Evolutionary conservation across 2,888 invertebrate genomes (phyloP), one percentile per base, ranked within the genome.

Genomic region (Diplazon laetatorius): DNA sequence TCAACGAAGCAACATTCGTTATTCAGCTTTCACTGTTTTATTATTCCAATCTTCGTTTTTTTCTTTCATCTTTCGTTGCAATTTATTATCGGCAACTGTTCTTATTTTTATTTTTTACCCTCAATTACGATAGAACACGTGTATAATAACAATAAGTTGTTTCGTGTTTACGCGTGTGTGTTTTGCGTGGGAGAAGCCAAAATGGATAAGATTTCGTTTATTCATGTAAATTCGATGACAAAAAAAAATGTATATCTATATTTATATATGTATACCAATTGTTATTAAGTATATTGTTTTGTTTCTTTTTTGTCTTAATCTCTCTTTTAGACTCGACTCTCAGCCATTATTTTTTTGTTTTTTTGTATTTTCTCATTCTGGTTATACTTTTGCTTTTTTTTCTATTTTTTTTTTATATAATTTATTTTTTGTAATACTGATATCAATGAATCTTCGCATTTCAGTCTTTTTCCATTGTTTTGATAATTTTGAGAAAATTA

Each of bases 241-340:
- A n/a, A n/a, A 76, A 78, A 81, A 80, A 82, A 69, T 85, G 78
- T 86, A 84, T 82, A 83, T 78, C 72, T 79, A 75, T 83, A 85
- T 85, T 84, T 81, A 88, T 86, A 88, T n/a, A n/a, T n/a, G n/a
- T n/a, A 87, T 86, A 87, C 86, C 86, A 87, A 88, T 86, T 83
- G 44, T 72, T 66, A 60, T 16, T 77, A 55, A 60, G 42, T 70
- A 59, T 69, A 18, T 59, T 50, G 60, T 57, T 30, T 16, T 60
- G 16, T n/a, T 44, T 42, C 22, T 48, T 46, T 22, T 63, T 59
- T 46, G 50, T 78, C 55, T 80, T 77, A 74, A 62, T 76, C 66
- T 62, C 37, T 72, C 60, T 14, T 37, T 35, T 25, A 42, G 57
- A 16, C 42, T 57, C 18, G 14, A 14, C 44, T 48, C 77, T 62